Evolutionary conservation across 2,113 vertebrate species (phyloP), one percentile per base, ranked within the genome.

Genomic region (Halcyon senegalensis): DNA sequence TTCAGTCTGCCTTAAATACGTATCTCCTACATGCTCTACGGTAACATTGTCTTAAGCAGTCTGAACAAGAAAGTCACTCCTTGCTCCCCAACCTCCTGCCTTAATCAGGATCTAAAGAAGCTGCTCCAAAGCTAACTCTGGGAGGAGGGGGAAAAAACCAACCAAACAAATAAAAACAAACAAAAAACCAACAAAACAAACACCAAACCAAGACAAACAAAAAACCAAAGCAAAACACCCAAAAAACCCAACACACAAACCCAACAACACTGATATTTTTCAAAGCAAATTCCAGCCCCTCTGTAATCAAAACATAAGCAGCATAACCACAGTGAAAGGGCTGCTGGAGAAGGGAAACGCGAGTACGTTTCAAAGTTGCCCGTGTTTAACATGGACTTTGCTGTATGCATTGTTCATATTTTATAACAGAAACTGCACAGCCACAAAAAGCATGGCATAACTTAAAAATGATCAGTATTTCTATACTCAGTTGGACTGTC

Each of bases 251-350:
- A 35, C 35, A 35, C 35, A 35, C 35, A 35, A 35, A 35, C 35
- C 35, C 46, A 46, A 16, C 92, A 37, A 69, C 35, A 66, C 1
- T 31, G 51, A 18, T 56, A 88, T 35, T 84, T 94, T 96, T 89
- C 92, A 90, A 96, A 94, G 83, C 30, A 94, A 96, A 94, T 92
- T 94, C 88, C 94, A 89, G 24, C 35, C 48, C 84, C 51, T 27
- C 30, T 78, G 56, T 50, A 93, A 69, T 44, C 93, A 92, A 94
- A 96, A 96, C 33, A 80, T 28, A 89, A 78, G 41, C 79, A 90
- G 46, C 39, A 60, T 17, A 90, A 77, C 87, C 94, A 93, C 92
- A 92, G 64, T 19, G 92, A 90, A 93, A 75, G 46, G 35, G 33
- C 11, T 72, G 39, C 73, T 67, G 55, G 43, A 77, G 37, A 81